These are phyloP conservation scores for Parelbella ahira DNA, from an alignment of 2,888 invertebrate genomes.

Conservation along the genomic window DNA sequence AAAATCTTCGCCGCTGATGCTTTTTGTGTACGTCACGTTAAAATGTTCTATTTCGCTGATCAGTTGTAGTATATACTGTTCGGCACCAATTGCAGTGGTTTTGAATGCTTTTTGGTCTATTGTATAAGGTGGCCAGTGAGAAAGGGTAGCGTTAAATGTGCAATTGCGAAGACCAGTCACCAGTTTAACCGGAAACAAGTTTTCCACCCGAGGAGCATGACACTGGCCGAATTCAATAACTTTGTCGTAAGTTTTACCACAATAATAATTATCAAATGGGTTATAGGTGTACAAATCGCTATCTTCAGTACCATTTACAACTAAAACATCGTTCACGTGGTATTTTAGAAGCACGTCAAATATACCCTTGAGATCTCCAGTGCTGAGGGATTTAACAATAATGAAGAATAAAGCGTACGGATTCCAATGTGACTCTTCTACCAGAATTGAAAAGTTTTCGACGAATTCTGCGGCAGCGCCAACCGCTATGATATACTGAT, in stretches of 20 bases:
- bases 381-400: constrained; percentile 34
- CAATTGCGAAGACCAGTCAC: constrained; percentile 46
- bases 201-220: constrained; percentile 22
- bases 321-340: constrained; percentile 41
- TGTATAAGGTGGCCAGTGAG: constrained; percentile 49
- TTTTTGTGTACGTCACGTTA: constrained; percentile 39
- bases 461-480: constrained; percentile 31
- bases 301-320: constrained; percentile 40
- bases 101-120: constrained; percentile 33
- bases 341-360: constrained; percentile 42
- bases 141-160: constrained; percentile 39
- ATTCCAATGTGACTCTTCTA: constrained; percentile 42
- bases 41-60: constrained; percentile 45
- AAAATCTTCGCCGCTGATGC: constrained; percentile 31
- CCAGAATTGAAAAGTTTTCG: constrained; percentile 30
- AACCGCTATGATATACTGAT: constrained; percentile 40
- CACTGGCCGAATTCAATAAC: constrained; percentile 48
- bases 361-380: constrained; percentile 33
- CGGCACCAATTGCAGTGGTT: constrained; percentile 29
- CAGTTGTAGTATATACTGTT: constrained; percentile 38
- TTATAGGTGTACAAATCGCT: constrained; percentile 50
- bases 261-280: constrained; percentile 51
- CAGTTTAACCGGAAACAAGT: constrained; percentile 42
- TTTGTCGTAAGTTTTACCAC: constrained; percentile 48
- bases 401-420: constrained; percentile 44